Conservation (phyloP, 1,140 invertebrate genomes). For the Lithobius niger region DNA sequence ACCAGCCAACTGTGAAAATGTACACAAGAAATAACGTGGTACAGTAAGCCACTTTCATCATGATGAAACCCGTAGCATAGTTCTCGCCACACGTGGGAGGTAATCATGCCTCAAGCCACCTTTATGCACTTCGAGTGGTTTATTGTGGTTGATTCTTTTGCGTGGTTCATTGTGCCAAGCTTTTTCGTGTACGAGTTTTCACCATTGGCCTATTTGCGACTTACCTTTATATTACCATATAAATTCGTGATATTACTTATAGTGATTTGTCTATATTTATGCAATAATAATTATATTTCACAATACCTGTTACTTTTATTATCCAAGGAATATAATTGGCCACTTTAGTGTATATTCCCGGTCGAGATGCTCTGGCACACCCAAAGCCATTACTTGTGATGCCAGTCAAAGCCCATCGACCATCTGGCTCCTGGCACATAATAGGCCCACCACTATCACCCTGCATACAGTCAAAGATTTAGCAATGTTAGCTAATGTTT, state of each 20-base stretch:
- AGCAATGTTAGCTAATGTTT: too few species aligned
- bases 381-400: conserved; percentile 44
- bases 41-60: too few species aligned
- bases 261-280: too few species aligned
- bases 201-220: not conserved
- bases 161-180: not conserved
- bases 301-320: conserved; percentile 5
- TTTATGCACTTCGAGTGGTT: not conserved
- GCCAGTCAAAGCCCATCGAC: conserved; percentile 48
- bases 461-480: too few species aligned
- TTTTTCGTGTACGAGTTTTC: not conserved
- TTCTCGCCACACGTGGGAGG: too few species aligned
- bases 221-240: too few species aligned
- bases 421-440: conserved; percentile 48
- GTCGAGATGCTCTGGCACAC: conserved; percentile 49
- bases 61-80: too few species aligned
- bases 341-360: conserved; percentile 50
- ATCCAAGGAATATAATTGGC: conserved; percentile 19
- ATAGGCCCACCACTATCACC: conserved; percentile 81
- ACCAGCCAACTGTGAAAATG: too few species aligned
- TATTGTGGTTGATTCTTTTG: not conserved
- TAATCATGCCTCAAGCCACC: not conserved
- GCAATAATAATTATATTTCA: not conserved
- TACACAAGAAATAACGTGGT: too few species aligned
- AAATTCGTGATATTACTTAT: too few species aligned